Evolutionary conservation across 1,140 invertebrate genomes (phyloP), one percentile per base, ranked within the genome.

Genomic region (Lucilia sericata): DNA sequence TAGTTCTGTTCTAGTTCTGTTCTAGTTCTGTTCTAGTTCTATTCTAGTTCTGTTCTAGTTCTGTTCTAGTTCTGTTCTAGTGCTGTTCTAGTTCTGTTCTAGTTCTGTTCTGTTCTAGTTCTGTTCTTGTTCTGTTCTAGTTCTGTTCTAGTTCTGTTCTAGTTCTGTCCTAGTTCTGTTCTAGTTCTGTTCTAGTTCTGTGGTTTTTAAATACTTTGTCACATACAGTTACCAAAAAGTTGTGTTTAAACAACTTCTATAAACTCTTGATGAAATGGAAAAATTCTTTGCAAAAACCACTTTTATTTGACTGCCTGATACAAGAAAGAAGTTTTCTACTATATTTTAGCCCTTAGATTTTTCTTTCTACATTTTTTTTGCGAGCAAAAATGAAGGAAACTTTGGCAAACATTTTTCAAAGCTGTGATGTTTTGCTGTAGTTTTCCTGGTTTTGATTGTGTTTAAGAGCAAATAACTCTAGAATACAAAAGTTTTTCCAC

Each of bases 331-430:
- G 4, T 55, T 55, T 14, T 55, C 12, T 55, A 12, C 49, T 55
- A 55, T 55, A 55, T 8, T 17, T 55, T 17, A 12, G 12, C 51
- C 17, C 51, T 14, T 17, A 55, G 2, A 55, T 10, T 49, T 49
- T 25, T n/a, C 4, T 74, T 19, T 1, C 9, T 47, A 1, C 47
- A 78, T 7, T n/a, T 75, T 34, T 75, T 17, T 42, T 42, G 42
- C 19, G 13, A 51, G 49, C 1, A 30, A 30, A 30, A 30, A 3
- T 30, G 3, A 30, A 30, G 25, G 25, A 21, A 51, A 80, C 42
- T 51, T 80, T 80, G 12, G 76, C 47, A 80, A 80, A 80, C 76
- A 80, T 80, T 80, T 80, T 51, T 14, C 76, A 80, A 49, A n/a
- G 76, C 76, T 34, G 76, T 51, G 76, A 80, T 80, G 49, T 78